These are phyloP conservation scores for Drosophila rufa DNA, from an alignment of 1,140 invertebrate species.

Conservation along the genomic window DNA sequence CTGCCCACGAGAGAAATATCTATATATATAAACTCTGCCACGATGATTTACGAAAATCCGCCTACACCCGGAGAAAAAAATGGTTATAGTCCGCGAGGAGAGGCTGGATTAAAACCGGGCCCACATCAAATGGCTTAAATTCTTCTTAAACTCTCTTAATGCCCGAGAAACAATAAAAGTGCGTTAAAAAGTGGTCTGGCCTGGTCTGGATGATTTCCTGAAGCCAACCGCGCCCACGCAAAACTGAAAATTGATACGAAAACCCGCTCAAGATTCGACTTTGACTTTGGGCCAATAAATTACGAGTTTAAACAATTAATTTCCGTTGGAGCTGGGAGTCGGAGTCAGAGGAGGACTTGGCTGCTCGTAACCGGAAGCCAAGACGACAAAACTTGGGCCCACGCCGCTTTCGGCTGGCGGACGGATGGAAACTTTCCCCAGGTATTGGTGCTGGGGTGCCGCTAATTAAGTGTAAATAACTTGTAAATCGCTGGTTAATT, in stretches of 20 bases:
- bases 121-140: slow-evolving; percentile 47
- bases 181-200: slow-evolving; percentile 11
- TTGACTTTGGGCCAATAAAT: slow-evolving; percentile 71
- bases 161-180: slow-evolving; percentile 46
- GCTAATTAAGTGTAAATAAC: slow-evolving; percentile 82
- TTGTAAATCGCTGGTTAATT: slow-evolving; percentile 74
- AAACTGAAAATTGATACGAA: slow-evolving; percentile 33
- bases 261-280: slow-evolving; percentile 32
- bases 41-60: slow-evolving; percentile 41
- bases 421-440: slow-evolving; percentile 54
- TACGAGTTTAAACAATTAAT: slow-evolving; percentile 76
- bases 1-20: slow-evolving; percentile 45
- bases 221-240: slow-evolving; percentile 41
- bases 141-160: slow-evolving; percentile 47
- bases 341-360: slow-evolving; percentile 11
- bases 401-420: slow-evolving; percentile 11
- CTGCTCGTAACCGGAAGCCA: slow-evolving; percentile 38
- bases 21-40: slow-evolving; percentile 45
- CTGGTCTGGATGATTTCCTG: slow-evolving; percentile 62
- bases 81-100: slow-evolving; percentile 21
- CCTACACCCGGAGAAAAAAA: slow-evolving; percentile 37
- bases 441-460: slow-evolving; percentile 51
- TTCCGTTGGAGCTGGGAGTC: slow-evolving; percentile 50
- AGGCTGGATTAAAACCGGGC: slow-evolving; percentile 38
- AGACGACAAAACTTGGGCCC: slow-evolving; percentile 50